phyloP scores from a whole-genome alignment of 2,888 invertebrate genomes.

The Polyommatus iphigenia region DNA sequence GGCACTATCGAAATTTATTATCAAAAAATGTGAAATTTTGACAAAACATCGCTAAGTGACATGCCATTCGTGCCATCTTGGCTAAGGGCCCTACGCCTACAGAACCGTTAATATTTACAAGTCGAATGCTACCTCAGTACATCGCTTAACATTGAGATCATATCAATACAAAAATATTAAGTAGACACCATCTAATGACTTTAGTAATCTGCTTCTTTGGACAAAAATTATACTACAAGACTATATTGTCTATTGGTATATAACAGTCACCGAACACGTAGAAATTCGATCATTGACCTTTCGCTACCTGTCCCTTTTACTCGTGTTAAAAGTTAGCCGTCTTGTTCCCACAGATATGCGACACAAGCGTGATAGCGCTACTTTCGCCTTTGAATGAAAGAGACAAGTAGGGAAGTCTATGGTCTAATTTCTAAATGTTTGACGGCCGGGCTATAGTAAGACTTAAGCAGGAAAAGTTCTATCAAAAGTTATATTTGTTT shows the following conservation, averaged over 20 bases:
- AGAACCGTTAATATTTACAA: not conserved
- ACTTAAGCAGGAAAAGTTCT: not conserved
- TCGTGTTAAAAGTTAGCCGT: not conserved
- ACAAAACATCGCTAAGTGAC: no score
- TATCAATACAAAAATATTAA: constrained; percentile 45
- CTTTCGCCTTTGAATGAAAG: no score
- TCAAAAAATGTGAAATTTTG: no score
- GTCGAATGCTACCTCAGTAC: not conserved
- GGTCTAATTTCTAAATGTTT: not conserved
- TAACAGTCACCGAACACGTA: not conserved
- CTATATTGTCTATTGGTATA: not conserved
- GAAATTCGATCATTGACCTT: not conserved
- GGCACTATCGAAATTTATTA: no score
- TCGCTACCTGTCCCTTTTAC: not conserved
- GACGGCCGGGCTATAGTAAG: not conserved
- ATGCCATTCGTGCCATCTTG: no score
- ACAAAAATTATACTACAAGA: not conserved
- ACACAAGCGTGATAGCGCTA: no score
- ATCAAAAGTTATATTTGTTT: constrained; percentile 12
- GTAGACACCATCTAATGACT: constrained; percentile 35
- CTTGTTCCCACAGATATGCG: no score
- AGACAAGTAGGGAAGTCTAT: no score
- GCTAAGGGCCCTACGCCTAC: not conserved
- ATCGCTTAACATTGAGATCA: constrained; percentile 43
- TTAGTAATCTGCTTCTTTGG: constrained; percentile 5